A percentile compares a stretch with the other conserved stretches of the same genome.
phyloP scores from a whole-genome alignment of 2,797 vertebrate species.

The Paguma larvata region DNA sequence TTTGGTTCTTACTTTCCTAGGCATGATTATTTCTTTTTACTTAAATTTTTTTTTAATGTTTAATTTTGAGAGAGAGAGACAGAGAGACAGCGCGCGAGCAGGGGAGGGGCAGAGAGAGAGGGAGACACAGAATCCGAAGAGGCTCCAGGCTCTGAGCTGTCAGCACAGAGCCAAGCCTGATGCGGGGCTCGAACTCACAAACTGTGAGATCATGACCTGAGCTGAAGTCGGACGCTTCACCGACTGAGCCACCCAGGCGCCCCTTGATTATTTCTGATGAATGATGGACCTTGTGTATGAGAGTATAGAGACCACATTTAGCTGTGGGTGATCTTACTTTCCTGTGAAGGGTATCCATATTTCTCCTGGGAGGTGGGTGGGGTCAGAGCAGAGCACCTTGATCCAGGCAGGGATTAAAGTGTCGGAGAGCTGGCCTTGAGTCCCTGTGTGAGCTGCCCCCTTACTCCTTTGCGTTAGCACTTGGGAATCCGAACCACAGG shows the following conservation, averaged over 20 bases:
- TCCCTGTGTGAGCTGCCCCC: not conserved
- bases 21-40: not conserved
- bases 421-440: not conserved
- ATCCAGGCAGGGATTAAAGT: not conserved
- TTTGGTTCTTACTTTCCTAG: slow-evolving; percentile 58
- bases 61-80: too few relatives aligned
- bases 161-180: too few relatives aligned
- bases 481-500: not conserved
- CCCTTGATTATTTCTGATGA: not conserved
- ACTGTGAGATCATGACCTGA: too few relatives aligned
- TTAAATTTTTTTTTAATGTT: too few relatives aligned
- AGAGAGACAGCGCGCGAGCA: too few relatives aligned
- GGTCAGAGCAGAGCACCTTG: not conserved
- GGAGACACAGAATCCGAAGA: too few relatives aligned
- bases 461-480: not conserved
- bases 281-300: not conserved
- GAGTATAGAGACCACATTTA: not conserved
- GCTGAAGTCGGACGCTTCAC: too few relatives aligned
- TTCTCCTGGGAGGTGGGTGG: not conserved
- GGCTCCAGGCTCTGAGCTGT: too few relatives aligned
- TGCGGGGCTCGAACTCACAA: too few relatives aligned
- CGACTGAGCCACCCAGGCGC: too few relatives aligned
- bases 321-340: not conserved
- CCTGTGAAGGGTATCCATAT: not conserved
- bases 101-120: too few relatives aligned